Percentiles rank a stretch among this genome's conserved stretches.
Evolutionary conservation across 2,797 vertebrate genomes (phyloP).

Genomic region (Enteromius unitaeniatus): DNA sequence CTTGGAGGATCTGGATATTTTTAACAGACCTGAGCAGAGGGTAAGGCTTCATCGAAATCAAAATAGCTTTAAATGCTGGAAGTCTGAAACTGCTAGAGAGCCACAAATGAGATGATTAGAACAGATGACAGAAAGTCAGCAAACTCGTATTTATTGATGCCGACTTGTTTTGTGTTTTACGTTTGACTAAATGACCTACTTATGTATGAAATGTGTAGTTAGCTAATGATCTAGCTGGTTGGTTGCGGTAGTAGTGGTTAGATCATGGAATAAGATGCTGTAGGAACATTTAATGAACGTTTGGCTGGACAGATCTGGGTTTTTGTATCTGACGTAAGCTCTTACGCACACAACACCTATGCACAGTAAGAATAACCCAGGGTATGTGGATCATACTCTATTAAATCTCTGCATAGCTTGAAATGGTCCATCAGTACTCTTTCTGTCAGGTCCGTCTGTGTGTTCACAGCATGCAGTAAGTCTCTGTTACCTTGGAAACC

Average conservation of each 20-base stretch:
- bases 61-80: neutral
- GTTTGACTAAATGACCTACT: slow-evolving; percentile 7
- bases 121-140: neutral
- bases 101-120: neutral
- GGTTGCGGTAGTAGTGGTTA: slow-evolving; percentile 2
- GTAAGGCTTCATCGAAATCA: slow-evolving; percentile 72
- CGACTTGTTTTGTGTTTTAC: neutral
- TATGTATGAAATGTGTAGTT: neutral
- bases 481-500: slow-evolving; percentile 62
- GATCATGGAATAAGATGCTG: slow-evolving; percentile 9
- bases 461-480: slow-evolving; percentile 33
- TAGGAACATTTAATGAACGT: slow-evolving; percentile 31
- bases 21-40: slow-evolving; percentile 84
- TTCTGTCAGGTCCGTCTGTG: slow-evolving; percentile 19
- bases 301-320: neutral
- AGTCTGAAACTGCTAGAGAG: neutral
- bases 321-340: slow-evolving; percentile 32
- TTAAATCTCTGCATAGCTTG: slow-evolving; percentile 10
- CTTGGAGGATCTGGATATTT: slow-evolving; percentile 85
- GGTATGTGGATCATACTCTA: neutral
- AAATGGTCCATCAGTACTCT: slow-evolving; percentile 41
- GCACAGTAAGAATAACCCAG: slow-evolving; percentile 10
- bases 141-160: neutral
- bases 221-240: neutral
- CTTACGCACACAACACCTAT: slow-evolving; percentile 8